Evolutionary conservation across 2,888 invertebrate genomes (phyloP).

Genomic region (Eupithecia subumbrata): DNA sequence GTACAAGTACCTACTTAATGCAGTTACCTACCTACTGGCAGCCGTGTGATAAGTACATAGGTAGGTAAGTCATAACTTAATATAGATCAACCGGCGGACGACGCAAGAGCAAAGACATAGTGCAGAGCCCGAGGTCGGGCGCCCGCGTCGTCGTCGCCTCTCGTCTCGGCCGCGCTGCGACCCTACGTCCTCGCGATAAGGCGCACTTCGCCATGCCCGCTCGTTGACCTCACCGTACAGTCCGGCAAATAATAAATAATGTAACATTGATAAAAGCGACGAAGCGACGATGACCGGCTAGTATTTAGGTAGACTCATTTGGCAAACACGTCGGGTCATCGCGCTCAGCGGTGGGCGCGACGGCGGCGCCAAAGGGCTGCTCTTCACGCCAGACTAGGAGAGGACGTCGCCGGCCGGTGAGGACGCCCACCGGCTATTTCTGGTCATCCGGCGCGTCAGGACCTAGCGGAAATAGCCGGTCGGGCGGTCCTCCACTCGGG

Average conservation of each 20-base stretch:
- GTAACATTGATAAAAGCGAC: conserved; percentile 82
- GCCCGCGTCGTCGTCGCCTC: conserved; percentile 56
- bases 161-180: conserved; percentile 52
- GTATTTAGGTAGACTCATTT: conserved; percentile 76
- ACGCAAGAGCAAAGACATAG: conserved; percentile 77
- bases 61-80: conserved; percentile 4
- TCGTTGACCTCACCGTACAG: conserved; percentile 77
- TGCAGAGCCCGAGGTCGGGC: conserved; percentile 70
- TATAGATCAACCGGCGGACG: conserved; percentile 61
- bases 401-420: conserved; percentile 55
- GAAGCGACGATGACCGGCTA: conserved; percentile 81
- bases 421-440: conserved; percentile 62
- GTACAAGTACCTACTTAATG: background rate
- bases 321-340: conserved; percentile 68
- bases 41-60: conserved; percentile 23
- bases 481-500: conserved; percentile 24
- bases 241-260: conserved; percentile 82
- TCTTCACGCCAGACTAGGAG: conserved; percentile 53
- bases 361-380: conserved; percentile 46
- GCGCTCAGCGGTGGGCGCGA: conserved; percentile 46
- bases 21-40: background rate
- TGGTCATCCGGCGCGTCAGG: conserved; percentile 51
- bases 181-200: conserved; percentile 79
- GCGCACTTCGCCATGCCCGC: conserved; percentile 74
- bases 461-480: conserved; percentile 50